Base-by-base conservation (phyloP, 2,797 vertebrate species). In the Cyprinodon diabolis region DNA sequence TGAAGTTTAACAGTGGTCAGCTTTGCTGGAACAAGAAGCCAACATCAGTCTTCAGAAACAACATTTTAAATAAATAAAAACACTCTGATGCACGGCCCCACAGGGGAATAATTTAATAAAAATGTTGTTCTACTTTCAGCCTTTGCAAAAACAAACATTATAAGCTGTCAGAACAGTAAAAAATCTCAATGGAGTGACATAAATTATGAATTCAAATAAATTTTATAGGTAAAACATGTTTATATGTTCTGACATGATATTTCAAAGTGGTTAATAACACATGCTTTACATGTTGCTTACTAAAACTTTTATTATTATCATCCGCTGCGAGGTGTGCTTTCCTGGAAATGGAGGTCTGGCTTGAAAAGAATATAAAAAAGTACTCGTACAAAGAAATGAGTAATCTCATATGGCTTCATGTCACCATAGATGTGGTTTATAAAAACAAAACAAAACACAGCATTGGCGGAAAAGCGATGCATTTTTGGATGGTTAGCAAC, bases 401-500 rank as follows among this genome's bases (percentile, higher is more conserved):
- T 74, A 82, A 79, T 87, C 80, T 58, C 81, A 87, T 77, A 67
- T 69, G 71, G 58, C 68, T 84, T 72, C 72, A 66, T 86, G 79
- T 82, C 15, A 25, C 40, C 30, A 45, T 37, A 88, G 84, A 81
- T 84, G 74, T 75, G 69, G 52, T 54, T 74, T 73, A 25, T 54
- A 57, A 8, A n/a, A 45, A 49, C 43, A 40, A 40, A 40, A 40
- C 25, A 30, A 43, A 43, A 83, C 87, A 87, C 86, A 71, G n/a
- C 75, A 25, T 30, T 65, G 73, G 80, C 79, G 78, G 70, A 65
- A 81, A 80, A 70, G 76, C 83, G 81, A 88, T 89, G 86, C 89
- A 84, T 89, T 68, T 74, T 84, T 87, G 88, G 92, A 90, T 74
- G 82, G 86, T 91, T 91, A 78, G 84, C 75, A 84, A 92, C 86